Base-by-base conservation (phyloP, 2,888 invertebrate species). In the Synergus itoensis region DNA sequence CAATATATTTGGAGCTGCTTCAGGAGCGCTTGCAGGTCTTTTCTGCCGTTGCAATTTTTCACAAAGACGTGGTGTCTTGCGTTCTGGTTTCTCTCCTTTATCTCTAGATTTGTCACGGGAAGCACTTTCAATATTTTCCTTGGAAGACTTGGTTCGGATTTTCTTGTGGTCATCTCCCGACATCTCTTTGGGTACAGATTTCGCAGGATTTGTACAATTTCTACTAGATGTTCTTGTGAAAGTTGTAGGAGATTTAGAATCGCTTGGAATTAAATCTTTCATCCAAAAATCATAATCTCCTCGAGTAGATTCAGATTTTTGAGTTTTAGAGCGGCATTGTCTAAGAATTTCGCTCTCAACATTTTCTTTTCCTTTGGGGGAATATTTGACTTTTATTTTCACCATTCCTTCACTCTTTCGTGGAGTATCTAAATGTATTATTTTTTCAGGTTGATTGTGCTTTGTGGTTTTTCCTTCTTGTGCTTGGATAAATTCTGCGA, bases 371-470 rank as follows among this genome's bases (percentile, higher is more conserved):
- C 84, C 81, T 80, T 81, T 86, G 14, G 87, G 80, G 7, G 86
- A 62, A 75, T 86, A 87, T 67, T 80, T 86, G 4, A 90, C 86
- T 78, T 84, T 87, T 4, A 90, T 86, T 81, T 88, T 87, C 36
- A 91, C 81, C 21, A 88, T 60, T 9, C 90, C 84, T 41, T 83
- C 82, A 18, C 87, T 85, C 11, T 80, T 82, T 16, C 75, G 53
- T 48, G 57, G 48, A 28, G 82, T 78, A 69, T 80, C 78, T 1
- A 67, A 73, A 16, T 77, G 65, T 11, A 11, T 67, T 67, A 12
- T 60, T 48, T 57, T 43, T 62, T 16, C 16, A 14, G 36, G 18
- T 14, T 21, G 28, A 43, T 12, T 63, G 12, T 41, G 21, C 40
- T 63, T 75, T 21, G 57, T 43, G 12, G 14, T 16, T 48, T 69